phyloP scores from a whole-genome alignment of 2,888 invertebrate genomes.

The Boloria euphrosyne region DNA sequence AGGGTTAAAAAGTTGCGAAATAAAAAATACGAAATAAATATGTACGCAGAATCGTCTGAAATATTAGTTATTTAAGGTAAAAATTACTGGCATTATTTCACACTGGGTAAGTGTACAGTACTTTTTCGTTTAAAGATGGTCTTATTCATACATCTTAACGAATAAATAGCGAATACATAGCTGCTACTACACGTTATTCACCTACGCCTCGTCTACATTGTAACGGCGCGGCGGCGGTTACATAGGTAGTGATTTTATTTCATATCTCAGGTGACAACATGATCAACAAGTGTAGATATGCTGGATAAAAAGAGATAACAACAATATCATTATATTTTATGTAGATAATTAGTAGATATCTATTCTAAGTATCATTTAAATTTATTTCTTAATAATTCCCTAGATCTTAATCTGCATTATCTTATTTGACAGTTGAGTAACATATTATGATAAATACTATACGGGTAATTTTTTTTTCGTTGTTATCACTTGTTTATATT shows the following conservation, averaged over 20 bases:
- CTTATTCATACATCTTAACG: too few relatives aligned
- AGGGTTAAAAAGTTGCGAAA: neutral
- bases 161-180: too few relatives aligned
- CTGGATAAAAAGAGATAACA: constrained; percentile 7
- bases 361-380: constrained; percentile 5
- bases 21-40: neutral
- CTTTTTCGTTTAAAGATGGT: too few relatives aligned
- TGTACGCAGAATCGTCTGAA: neutral
- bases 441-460: neutral
- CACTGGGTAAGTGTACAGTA: too few relatives aligned
- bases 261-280: neutral
- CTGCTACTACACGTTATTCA: too few relatives aligned
- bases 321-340: neutral
- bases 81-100: too few relatives aligned
- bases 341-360: neutral
- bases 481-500: constrained; percentile 1
- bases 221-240: neutral
- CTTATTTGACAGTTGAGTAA: too few relatives aligned
- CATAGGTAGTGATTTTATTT: neutral
- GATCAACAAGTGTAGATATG: neutral
- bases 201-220: too few relatives aligned
- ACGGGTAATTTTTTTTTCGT: neutral
- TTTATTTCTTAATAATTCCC: neutral
- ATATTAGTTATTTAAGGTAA: too few relatives aligned
- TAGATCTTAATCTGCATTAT: neutral